Base-by-base conservation (phyloP, 2,797 vertebrate genomes). In the Sebastiscus tertius region DNA sequence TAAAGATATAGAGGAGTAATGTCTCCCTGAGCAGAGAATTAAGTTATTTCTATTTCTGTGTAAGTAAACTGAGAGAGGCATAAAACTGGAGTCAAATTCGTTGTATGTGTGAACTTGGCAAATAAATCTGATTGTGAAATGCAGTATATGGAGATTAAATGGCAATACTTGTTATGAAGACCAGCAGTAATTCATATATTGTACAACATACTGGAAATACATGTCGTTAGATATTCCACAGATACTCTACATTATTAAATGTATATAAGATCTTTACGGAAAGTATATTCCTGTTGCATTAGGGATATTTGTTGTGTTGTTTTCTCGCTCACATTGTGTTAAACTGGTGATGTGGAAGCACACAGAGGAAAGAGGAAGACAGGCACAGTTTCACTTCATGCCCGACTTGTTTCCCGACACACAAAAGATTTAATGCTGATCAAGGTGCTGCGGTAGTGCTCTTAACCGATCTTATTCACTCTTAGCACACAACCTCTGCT, bases 351-450 rank as follows among this genome's bases (percentile, higher is more conserved):
- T 34, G 65, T 79, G 67, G 62, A 59, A 16, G 24, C 5, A 9
- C 33, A 46, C 39, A 26, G 76, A 46, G 29, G 24, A 56, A 6
- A 72, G 26, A 34, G 20, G 33, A 55, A 20, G 33, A 55, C 27
- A 52, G 46, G 52, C 36, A 14, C 42, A 46, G 14, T 54, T 67
- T 58, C 8, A 55, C 26, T 59, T 81, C 71, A 58, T 49, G 64
- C 29, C 39, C 22, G 46, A 49, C 9, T 49, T 62, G 66, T 79
- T 75, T 75, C 39, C 10, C 60, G 29, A 59, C 42, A n/a, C 54
- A 52, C 52, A 69, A 65, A 55, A 64, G 55, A 72, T 72, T 39
- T 52, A 55, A 16, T 55, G 39, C 29, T 66, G 55, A 58, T 79
- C 24, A 24, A 55, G 72, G 27, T 55, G 69, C 42, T 27, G 64